Base-by-base conservation (phyloP, 2,113 vertebrate species). In the Myxocyprinus asiaticus region DNA sequence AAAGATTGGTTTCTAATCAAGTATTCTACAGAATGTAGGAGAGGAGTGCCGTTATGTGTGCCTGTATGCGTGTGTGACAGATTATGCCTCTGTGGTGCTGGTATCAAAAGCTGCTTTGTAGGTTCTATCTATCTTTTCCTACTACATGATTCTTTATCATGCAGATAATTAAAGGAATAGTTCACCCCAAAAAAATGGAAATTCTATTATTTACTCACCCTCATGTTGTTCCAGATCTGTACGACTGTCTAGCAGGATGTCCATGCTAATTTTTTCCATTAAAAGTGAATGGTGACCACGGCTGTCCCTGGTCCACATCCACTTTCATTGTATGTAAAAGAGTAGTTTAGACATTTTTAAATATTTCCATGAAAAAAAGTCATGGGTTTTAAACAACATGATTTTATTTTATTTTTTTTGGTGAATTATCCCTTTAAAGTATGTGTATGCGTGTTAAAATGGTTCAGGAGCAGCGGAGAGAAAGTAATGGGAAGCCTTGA, bases 61-160 rank as follows among this genome's bases (percentile, higher is more conserved):
- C 45, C 51, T 61, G 51, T 74, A 67, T 61, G 77, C 81, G 62
- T 70, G 15, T 42, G 75, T 63, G 55, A 71, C 22, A 33, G 82
- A 63, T 75, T 58, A 55, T 77, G 58, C 81, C 17, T 55, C 33
- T 53, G 72, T 74, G 88, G 88, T 90, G 88, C 88, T 90, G 84
- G 73, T 84, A 88, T 87, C 87, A 85, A 89, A 89, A 87, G 91
- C 90, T 90, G 90, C 88, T 91, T 88, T 71, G 87, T 86, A 69
- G 58, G 64, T 70, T 55, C 47, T 69, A n/a, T 43, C 50, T 82
- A n/a, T 43, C 50, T 82, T 80, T 82, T 76, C 71, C 59, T 58
- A n/a, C 17, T 76, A 68, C 71, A 77, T 72, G 53, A 74, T 53
- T 65, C 50, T 61, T 48, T 14, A 51, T 64, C 44, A 8, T 55